A percentile compares a stretch with the other conserved stretches of the same genome.
phyloP scores from a whole-genome alignment of 2,888 invertebrate genomes.

The Andrena trimmerana region DNA sequence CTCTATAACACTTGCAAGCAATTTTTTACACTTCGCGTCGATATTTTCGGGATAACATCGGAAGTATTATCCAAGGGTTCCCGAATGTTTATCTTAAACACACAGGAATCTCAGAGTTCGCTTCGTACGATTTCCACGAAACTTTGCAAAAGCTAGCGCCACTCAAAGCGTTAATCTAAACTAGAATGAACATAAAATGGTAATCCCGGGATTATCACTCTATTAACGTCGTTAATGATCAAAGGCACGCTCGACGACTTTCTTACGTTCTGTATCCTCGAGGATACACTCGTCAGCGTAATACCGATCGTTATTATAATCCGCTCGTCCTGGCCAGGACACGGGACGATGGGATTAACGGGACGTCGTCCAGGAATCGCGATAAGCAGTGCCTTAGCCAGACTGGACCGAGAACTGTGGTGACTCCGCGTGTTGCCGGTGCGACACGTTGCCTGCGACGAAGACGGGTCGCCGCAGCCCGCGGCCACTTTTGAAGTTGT shows the following conservation, averaged over 20 bases:
- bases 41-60: too few species aligned
- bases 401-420: constrained; percentile 51
- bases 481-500: constrained; percentile 59
- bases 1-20: too few species aligned
- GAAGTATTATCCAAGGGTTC: too few species aligned
- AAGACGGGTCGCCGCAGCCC: constrained; percentile 45
- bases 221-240: neutral
- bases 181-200: neutral
- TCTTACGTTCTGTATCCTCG: constrained; percentile 11
- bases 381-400: constrained; percentile 47
- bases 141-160: too few species aligned
- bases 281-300: constrained; percentile 42
- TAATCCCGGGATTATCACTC: constrained; percentile 1
- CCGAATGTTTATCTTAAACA: too few species aligned
- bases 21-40: too few species aligned
- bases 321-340: constrained; percentile 7
- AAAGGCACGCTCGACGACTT: constrained; percentile 1
- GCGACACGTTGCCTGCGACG: constrained; percentile 47
- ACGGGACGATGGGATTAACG: constrained; percentile 46
- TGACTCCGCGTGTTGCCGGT: constrained; percentile 46
- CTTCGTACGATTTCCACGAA: too few species aligned
- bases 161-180: too few species aligned
- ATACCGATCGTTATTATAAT: constrained; percentile 36
- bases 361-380: constrained; percentile 25
- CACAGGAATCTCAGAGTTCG: too few species aligned